Base-by-base conservation (phyloP, 2,888 invertebrate genomes). In the Eupelmus urozonus region DNA sequence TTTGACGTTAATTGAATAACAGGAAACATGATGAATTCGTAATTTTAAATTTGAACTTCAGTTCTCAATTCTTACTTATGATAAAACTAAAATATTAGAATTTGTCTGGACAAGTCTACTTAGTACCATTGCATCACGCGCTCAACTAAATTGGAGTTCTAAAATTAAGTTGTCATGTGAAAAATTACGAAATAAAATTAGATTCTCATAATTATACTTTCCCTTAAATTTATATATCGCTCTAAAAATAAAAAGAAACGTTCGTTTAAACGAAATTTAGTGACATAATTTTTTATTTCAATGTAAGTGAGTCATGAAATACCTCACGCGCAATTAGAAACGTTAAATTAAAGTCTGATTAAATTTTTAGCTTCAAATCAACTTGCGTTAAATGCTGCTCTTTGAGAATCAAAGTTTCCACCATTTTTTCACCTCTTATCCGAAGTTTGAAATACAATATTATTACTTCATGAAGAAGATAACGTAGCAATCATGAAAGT, bases 121-220 rank as follows among this genome's bases (percentile, higher is more conserved):
- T 42, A 40, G 40, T 69, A 55, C 23, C 16, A 13, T 16, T 59
- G 70, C 45, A 59, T 16, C 59, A 18, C 29, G 13, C 13, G 51
- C 11, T 18, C 29, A 5, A 34, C 59, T 27, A 67, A 75, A 75
- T 70, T 62, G 65, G 62, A 49, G 18, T 60, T 60, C 53, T 40
- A 53, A 76, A 76, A 69, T 76, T 76, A 76, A 34, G 29, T 25
- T 62, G 69, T 40, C 67, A 62, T 42, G 49, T 59, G 60, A 76
- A 76, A 76, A 76, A 76, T 76, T 60, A 62, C 42, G 67, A 53
- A 53, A 62, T 69, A 53, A 69, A 76, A 67, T 76, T 67, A 67
- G 69, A 76, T 53, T 27, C 62, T 60, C 60, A 27, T 76, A 69
- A 76, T 69, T 76, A 62, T 27, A 29, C 65, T 13, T 63, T 42